Base-by-base conservation (phyloP, 2,797 vertebrate species). In the Lemur catta region DNA sequence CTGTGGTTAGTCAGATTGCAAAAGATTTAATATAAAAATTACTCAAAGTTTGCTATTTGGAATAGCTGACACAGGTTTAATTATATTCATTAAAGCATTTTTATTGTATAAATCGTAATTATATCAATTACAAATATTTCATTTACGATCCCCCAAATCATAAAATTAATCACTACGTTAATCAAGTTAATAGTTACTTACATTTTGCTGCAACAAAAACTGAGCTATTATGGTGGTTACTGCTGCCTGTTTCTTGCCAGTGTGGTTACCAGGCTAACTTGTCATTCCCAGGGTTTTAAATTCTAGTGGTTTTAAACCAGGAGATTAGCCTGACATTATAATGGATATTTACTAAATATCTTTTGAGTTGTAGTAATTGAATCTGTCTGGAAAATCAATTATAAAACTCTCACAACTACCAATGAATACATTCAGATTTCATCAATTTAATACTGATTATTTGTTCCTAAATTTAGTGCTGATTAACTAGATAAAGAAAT, bases 201-300 rank as follows among this genome's bases (percentile, higher is more conserved):
- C 7, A 74, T 90, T 96, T 92, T 92, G 18, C 84, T 75, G 50
- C 6, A 93, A 89, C 69, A 95, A 93, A 97, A 94, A 22, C 55
- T 89, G 65, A 88, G 22, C 48, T 88, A 2, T 14, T 14, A 24
- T 50, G 59, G 3, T 55, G 11, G 20, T 86, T 35, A 33, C 12
- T 78, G 43, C 55, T 7, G 12, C 35, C 55, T 67, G 26, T 61
- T 69, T 28, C 75, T 89, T 91, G 65, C 82, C 86, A 79, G 28
- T 74, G n/a, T 46, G 50, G 92, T 94, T 92, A 59, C n/a, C 61
- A 85, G 55, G 43, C 69, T 92, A 41, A 84, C 94, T 80, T 72
- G 76, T 95, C 87, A 52, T 92, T 85, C 59, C 59, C 57, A 59
- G 74, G 82, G 2, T 93, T 95, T 91, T 94, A 61, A 85, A 33